A percentile compares a stretch with the other conserved stretches of the same genome.
phyloP scores from a whole-genome alignment of 1,140 invertebrate species.

The Tachypleus tridentatus region DNA sequence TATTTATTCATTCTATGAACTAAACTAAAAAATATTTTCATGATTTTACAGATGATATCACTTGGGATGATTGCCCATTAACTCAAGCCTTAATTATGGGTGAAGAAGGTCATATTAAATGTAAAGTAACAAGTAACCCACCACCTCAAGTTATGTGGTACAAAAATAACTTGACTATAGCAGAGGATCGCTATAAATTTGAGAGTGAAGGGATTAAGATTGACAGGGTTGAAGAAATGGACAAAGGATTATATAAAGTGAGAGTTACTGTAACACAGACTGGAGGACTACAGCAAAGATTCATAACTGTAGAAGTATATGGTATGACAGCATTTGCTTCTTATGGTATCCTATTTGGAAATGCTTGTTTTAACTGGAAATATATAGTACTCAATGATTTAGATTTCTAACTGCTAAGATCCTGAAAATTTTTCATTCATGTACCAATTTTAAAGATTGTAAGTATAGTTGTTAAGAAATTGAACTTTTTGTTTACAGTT shows the following conservation, averaged over 20 bases:
- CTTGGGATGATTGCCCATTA: constrained; percentile 66
- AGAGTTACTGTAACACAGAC: constrained; percentile 63
- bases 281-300: constrained; percentile 56
- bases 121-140: constrained; percentile 73
- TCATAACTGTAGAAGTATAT: constrained; percentile 62
- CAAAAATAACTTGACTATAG: constrained; percentile 52
- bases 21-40: no score
- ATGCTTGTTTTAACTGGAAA: neutral
- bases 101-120: constrained; percentile 58
- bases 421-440: neutral
- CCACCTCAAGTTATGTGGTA: constrained; percentile 70
- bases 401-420: neutral
- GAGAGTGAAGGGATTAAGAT: constrained; percentile 62
- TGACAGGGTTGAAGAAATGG: constrained; percentile 59
- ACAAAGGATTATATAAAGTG: constrained; percentile 74
- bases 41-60: constrained; percentile 56
- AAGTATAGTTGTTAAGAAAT: no score
- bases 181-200: constrained; percentile 54
- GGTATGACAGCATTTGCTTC: constrained; percentile 16
- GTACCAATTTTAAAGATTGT: neutral
- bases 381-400: neutral
- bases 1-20: no score
- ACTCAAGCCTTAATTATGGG: constrained; percentile 69
- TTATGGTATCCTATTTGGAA: neutral
- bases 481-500: no score